Evolutionary conservation across 2,797 vertebrate genomes (phyloP).

Genomic region (Aselliscus stoliczkanus): DNA sequence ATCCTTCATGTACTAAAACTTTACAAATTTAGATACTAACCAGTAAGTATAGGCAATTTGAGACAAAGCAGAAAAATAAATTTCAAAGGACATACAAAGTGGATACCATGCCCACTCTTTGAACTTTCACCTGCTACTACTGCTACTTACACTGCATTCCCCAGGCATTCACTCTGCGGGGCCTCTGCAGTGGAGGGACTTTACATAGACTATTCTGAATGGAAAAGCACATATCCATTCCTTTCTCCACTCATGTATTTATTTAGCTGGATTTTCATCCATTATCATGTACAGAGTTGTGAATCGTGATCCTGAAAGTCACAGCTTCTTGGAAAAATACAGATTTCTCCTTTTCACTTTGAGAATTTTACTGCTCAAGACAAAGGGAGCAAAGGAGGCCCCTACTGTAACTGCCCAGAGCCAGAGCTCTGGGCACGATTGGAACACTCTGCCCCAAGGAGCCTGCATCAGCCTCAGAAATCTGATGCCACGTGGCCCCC

Average conservation of each 20-base stretch:
- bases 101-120: neutral
- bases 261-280: neutral
- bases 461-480: neutral
- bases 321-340: neutral
- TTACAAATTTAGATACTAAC: neutral
- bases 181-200: neutral
- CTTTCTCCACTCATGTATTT: neutral
- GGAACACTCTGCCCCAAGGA: neutral
- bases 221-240: too few relatives aligned
- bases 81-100: neutral
- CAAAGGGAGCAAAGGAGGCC: neutral
- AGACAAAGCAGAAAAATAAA: neutral
- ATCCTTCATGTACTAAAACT: neutral
- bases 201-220: neutral
- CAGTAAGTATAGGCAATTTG: neutral
- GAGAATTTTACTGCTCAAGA: neutral
- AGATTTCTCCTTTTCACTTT: neutral
- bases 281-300: neutral
- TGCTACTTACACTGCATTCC: neutral
- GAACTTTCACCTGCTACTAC: neutral
- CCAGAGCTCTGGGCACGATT: neutral
- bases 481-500: neutral
- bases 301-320: neutral
- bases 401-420: neutral
- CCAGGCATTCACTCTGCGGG: neutral